These are phyloP conservation scores for Danionella dracula DNA, from an alignment of 2,797 vertebrate species.

Conservation along the genomic window DNA sequence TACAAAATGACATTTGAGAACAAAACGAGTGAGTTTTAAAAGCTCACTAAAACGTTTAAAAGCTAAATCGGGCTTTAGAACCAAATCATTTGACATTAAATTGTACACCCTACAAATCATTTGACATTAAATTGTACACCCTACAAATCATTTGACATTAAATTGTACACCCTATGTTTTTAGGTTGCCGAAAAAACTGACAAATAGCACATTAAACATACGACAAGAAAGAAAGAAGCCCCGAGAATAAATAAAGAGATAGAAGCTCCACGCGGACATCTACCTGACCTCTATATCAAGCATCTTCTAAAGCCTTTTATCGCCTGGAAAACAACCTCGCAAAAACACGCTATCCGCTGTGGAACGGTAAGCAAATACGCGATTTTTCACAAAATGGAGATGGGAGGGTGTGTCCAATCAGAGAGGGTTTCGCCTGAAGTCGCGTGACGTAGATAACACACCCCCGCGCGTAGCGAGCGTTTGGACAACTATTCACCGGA, in stretches of 20 bases:
- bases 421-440: neutral
- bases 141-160: too few species aligned
- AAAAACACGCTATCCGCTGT: conserved; percentile 19
- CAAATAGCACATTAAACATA: too few species aligned
- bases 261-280: neutral
- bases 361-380: conserved; percentile 21
- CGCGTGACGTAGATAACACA: conserved; percentile 31
- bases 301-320: conserved; percentile 3
- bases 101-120: too few species aligned
- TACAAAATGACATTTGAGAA: too few species aligned
- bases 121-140: too few species aligned
- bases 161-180: too few species aligned
- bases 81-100: too few species aligned
- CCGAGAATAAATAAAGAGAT: neutral
- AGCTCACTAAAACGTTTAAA: too few species aligned
- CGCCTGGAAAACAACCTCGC: neutral
- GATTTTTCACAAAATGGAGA: conserved; percentile 48
- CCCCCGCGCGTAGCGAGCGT: conserved; percentile 8
- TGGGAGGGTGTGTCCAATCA: conserved; percentile 37
- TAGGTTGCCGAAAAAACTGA: too few species aligned
- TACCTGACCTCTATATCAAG: conserved; percentile 31
- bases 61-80: too few species aligned
- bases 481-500: neutral
- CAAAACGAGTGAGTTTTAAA: too few species aligned
- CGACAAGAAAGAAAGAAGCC: neutral